Base-by-base conservation (phyloP, 64 coral and sea anemone genomes). In the Porites australiensis region DNA sequence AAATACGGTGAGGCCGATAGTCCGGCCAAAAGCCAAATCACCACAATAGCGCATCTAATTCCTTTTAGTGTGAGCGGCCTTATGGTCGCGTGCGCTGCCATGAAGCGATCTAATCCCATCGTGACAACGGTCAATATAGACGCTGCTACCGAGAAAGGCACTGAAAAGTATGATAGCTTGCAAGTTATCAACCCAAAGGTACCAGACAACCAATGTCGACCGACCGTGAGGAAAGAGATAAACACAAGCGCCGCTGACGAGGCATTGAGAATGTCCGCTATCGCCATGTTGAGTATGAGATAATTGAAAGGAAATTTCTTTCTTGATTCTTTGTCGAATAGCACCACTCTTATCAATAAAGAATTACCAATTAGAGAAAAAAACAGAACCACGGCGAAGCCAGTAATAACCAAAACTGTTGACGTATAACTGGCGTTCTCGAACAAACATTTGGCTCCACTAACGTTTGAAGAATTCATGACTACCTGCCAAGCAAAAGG, bases 271-370 rank as follows among this genome's bases (percentile, higher is more conserved):
- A 96, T 92, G 46, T 96, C 94, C 0, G 94, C 95, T 44, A 77
- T 77, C 27, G 95, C 95, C 90, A 96, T 96, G 74, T 79, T 88
- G 27, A 96, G 88, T 45, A 96, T 90, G 13, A 96, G 66, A 64
- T 89, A 89, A 60, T 96, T 96, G 71, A 96, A 96, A 12, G 81
- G 81, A 84, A 84, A 84, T 51, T 84, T 84, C 62, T 16, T 66
- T 67, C 81, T 65, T 4, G 62, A 7, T 69, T 84, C 81, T 84
- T 84, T 84, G 59, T 84, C 81, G 12, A 19, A 13, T 7, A 14
- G 19, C 6, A 68, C 81, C 18, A 84, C 62, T 50, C 44, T 62
- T 3, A 84, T 48, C 45, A 84, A 46, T 1, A 84, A 63, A 20
- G 61, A 84, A 84, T 84, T 84, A 8, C 81, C 81, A 4, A 84